These are phyloP conservation scores for Chrysaora quinquecirrha DNA, from an alignment of 30 jellyfish, hydroid and myxozoan species.

Conservation along the genomic window DNA sequence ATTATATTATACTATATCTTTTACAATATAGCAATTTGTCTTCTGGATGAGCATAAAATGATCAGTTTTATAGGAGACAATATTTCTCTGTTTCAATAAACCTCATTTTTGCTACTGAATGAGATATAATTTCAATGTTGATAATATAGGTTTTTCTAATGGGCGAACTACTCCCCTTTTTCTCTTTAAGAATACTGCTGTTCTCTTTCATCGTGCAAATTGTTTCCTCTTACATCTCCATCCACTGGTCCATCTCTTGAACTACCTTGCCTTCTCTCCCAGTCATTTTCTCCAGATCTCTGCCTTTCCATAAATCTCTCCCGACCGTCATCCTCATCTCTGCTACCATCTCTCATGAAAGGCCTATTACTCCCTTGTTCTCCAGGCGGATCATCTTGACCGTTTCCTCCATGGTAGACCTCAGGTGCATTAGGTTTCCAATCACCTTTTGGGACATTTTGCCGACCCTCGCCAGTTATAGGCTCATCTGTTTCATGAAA, in stretches of 20 bases:
- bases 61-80: too few species aligned
- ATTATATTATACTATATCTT: too few species aligned
- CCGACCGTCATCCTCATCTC: not conserved
- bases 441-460: slow-evolving; percentile 60
- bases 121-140: too few species aligned
- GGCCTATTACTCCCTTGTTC: slow-evolving; percentile 17
- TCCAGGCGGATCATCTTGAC: too few species aligned
- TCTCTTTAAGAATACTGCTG: too few species aligned
- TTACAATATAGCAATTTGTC: too few species aligned
- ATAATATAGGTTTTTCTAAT: too few species aligned
- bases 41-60: too few species aligned
- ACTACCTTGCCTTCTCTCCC: not conserved
- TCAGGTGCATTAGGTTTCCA: slow-evolving; percentile 38
- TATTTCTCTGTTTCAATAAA: too few species aligned
- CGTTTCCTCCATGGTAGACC: not conserved
- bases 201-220: not conserved
- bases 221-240: not conserved
- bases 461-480: slow-evolving; percentile 52
- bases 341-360: not conserved
- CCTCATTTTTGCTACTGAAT: too few species aligned
- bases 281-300: not conserved
- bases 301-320: not conserved
- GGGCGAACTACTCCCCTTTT: too few species aligned
- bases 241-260: not conserved
- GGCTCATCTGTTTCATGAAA: slow-evolving; percentile 46